Evolutionary conservation across 2,888 invertebrate species (phyloP).

Genomic region (Pyrgus malvae): DNA sequence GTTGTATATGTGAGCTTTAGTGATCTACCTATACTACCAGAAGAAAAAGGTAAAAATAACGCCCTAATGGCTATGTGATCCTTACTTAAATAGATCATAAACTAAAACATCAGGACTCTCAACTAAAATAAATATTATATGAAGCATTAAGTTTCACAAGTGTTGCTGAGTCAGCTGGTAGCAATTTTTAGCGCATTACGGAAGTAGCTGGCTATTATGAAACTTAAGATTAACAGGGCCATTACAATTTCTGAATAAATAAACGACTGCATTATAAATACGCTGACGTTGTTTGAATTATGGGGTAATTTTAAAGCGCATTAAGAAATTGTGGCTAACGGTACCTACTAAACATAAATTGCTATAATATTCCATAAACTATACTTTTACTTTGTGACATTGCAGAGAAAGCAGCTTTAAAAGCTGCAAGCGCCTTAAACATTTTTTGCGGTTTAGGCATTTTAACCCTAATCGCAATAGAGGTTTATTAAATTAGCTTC

Average conservation of each 20-base stretch:
- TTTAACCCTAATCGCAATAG: no score
- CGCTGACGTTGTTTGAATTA: constrained; percentile 22
- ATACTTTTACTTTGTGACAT: neutral
- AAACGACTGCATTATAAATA: constrained; percentile 22
- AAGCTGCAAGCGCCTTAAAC: neutral
- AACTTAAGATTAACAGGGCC: constrained; percentile 26
- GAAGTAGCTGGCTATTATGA: constrained; percentile 23
- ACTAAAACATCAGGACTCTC: neutral
- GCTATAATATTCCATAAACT: neutral
- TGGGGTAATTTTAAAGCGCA: constrained; percentile 22
- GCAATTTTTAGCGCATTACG: constrained; percentile 24
- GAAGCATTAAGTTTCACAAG: constrained; percentile 12
- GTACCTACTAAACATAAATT: neutral
- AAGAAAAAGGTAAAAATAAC: no score
- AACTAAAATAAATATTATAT: constrained; percentile 19
- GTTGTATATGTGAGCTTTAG: no score
- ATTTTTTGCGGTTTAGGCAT: no score
- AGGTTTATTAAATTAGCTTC: no score
- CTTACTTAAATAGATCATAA: neutral
- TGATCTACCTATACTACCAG: no score
- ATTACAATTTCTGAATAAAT: constrained; percentile 26
- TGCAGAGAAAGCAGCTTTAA: neutral
- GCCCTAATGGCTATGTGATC: no score
- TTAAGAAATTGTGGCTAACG: constrained; percentile 9
- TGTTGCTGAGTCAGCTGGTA: constrained; percentile 11